Evolutionary conservation across 2,888 invertebrate species (phyloP), one percentile per base, ranked within the genome.

Genomic region (Chrysotoxum bicinctum): DNA sequence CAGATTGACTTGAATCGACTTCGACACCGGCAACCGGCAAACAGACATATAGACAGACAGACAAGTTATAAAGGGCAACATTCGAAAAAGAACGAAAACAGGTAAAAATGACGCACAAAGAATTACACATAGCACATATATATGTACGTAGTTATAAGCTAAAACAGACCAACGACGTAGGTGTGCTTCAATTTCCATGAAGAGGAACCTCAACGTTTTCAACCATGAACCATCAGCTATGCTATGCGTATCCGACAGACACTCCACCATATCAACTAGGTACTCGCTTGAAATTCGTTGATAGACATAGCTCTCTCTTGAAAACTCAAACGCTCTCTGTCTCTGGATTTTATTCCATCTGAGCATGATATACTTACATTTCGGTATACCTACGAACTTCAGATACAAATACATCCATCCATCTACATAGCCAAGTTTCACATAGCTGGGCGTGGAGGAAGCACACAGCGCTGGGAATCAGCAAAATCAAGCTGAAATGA

Each of bases 1-100:
- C 43, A 83, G 82, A 83, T 83, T 81, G 76, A 85, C 73, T 75
- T 76, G 69, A 76, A 77, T 62, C 81, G 76, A 76, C 76, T 69
- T 72, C 68, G 60, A 68, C 60, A 45, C 48, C 48, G 48, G 52
- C 23, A 50, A 8, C 43, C 19, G 40, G 37, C 56, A 37, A 26
- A 30, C 43, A 48, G 52, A 43, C 60, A 40, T 7, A 56, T 6
- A 19, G 48, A 48, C 66, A 35, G 48, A 48, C 68, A 80, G 66
- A 40, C 72, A 32, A 40, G 26, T 60, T 52, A 62, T 70, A 74
- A 66, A 66, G 50, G 50, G 66, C 50, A 58, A 54, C 26, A 54
- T 54, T 66, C 74, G 43, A 21, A 62, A 78, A 54, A 66, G 43
- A 58, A 37, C 4, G 19, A 60, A 66, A 64, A 72, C 81, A 81